Percentiles rank a stretch among this genome's conserved stretches.
Conservation (phyloP, 2,113 vertebrate genomes). For the Morone saxatilis region DNA sequence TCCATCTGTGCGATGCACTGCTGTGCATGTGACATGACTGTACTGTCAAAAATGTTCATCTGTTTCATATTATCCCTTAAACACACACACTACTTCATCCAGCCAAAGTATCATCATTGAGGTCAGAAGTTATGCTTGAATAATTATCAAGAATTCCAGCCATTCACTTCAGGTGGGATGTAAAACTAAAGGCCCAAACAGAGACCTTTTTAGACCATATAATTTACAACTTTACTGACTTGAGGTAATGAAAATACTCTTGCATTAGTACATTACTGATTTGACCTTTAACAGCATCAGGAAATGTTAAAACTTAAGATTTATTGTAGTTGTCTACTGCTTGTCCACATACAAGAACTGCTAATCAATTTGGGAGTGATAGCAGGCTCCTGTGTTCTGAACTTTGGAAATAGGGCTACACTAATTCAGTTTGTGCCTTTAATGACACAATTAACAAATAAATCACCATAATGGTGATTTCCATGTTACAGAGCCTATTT, state of each 20-base stretch:
- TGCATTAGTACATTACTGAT: neutral
- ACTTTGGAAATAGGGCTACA: neutral
- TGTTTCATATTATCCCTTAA: constrained; percentile 24
- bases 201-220: neutral
- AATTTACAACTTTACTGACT: constrained; percentile 23
- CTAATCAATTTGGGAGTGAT: neutral
- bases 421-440: constrained; percentile 3
- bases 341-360: neutral
- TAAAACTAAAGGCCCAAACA: constrained; percentile 5
- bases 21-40: constrained; percentile 3
- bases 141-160: constrained; percentile 25
- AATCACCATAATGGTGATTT: constrained; percentile 20
- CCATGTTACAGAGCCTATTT: constrained; percentile 8
- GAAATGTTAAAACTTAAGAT: neutral
- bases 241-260: constrained; percentile 29
- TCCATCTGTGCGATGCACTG: constrained; percentile 3
- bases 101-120: constrained; percentile 51
- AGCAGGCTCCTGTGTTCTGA: neutral
- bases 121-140: constrained; percentile 49
- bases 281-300: neutral
- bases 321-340: neutral
- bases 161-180: constrained; percentile 18
- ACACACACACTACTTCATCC: constrained; percentile 28
- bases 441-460: constrained; percentile 9
- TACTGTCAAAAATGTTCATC: constrained; percentile 1